These are phyloP conservation scores for Adelges cooleyi DNA, from an alignment of 1,140 invertebrate species.

Conservation along the genomic window DNA sequence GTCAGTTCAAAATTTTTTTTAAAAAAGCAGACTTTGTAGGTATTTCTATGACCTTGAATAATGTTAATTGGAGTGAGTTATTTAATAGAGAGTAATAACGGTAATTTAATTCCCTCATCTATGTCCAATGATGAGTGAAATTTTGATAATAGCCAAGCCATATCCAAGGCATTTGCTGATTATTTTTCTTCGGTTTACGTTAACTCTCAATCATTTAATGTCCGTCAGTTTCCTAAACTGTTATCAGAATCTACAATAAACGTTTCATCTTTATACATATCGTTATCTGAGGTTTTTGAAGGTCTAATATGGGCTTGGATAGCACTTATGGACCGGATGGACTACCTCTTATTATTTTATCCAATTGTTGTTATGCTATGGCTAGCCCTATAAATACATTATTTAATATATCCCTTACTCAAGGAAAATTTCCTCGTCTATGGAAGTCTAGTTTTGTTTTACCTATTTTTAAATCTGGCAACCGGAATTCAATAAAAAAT, in stretches of 20 bases:
- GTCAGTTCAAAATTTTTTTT: neutral
- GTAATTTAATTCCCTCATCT: no score
- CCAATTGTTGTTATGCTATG: neutral
- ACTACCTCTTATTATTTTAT: neutral
- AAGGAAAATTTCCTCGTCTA: neutral
- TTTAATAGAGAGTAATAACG: neutral
- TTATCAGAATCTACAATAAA: neutral
- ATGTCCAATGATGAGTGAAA: no score
- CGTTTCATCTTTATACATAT: neutral
- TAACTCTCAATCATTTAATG: neutral
- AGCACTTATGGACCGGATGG: neutral
- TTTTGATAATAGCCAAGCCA: no score
- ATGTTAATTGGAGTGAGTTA: neutral
- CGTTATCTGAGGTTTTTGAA: constrained; percentile 1
- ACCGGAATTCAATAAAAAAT: neutral
- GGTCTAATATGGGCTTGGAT: neutral
- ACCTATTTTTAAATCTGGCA: neutral
- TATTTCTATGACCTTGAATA: neutral
- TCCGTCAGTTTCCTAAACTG: constrained; percentile 33
- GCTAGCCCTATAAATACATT: neutral
- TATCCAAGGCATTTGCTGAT: no score
- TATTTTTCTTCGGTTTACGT: neutral
- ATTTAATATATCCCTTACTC: neutral
- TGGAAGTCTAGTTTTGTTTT: neutral
- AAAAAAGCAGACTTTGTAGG: neutral